Conservation (phyloP, 2,113 vertebrate genomes). For the Cricetomys ansorgei region DNA sequence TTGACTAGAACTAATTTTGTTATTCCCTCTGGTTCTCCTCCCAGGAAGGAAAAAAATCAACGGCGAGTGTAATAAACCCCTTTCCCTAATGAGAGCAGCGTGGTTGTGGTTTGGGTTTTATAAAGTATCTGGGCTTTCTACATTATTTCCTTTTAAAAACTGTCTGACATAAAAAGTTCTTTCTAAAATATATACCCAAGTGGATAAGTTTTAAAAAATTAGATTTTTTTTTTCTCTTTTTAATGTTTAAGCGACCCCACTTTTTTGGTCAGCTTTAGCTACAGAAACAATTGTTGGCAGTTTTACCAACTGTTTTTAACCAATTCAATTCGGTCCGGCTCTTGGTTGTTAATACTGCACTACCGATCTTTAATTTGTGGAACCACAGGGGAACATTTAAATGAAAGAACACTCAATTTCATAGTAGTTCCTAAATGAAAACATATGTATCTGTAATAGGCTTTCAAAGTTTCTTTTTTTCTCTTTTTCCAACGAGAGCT, state of each 20-base stretch:
- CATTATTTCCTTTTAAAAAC: conserved; percentile 68
- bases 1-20: conserved; percentile 55
- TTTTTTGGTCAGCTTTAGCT: conserved; percentile 37
- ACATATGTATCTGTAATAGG: conserved; percentile 81
- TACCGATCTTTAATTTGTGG: conserved; percentile 72
- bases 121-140: conserved; percentile 57
- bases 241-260: not conserved
- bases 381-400: conserved; percentile 81
- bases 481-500: conserved; percentile 47
- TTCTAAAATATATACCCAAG: conserved; percentile 39
- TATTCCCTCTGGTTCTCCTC: conserved; percentile 51
- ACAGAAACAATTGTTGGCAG: conserved; percentile 56
- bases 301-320: conserved; percentile 66
- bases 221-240: conserved; percentile 43
- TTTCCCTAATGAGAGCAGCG: conserved; percentile 65
- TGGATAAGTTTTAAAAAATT: conserved; percentile 46
- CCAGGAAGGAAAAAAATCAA: conserved; percentile 72
- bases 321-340: conserved; percentile 44
- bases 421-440: conserved; percentile 80
- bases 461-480: conserved; percentile 62
- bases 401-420: conserved; percentile 80
- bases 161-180: conserved; percentile 42
- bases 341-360: conserved; percentile 68
- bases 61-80: conserved; percentile 70
- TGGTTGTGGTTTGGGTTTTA: conserved; percentile 76